Evolutionary conservation across 2,113 vertebrate genomes (phyloP).

Genomic region (Antechinus stuartii): DNA sequence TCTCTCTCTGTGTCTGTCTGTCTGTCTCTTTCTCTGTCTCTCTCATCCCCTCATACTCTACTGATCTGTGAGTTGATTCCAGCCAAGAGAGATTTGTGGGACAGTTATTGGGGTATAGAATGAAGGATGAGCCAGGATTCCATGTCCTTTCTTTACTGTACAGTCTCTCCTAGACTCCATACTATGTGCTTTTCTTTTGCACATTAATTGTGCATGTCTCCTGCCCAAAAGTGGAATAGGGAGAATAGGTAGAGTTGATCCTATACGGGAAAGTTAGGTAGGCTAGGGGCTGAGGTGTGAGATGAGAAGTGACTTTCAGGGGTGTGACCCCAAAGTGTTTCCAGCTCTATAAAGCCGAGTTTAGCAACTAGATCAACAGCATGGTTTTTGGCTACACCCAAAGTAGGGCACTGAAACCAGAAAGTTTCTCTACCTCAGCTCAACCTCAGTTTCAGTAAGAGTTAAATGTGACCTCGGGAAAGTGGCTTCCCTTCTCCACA

Average conservation of each 20-base stretch:
- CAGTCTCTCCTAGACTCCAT: neutral
- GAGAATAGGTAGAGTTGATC: neutral
- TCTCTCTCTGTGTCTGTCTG: neutral
- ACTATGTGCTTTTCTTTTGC: neutral
- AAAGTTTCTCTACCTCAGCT: slow-evolving; percentile 7
- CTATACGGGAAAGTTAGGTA: neutral
- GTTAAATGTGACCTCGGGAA: neutral
- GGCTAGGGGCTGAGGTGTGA: neutral
- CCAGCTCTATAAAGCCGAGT: neutral
- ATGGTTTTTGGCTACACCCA: neutral
- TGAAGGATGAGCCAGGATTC: neutral
- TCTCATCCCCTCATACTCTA: neutral
- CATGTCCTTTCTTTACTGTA: neutral
- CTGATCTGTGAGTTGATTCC: neutral
- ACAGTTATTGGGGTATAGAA: neutral
- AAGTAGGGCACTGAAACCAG: neutral
- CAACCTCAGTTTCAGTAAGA: neutral
- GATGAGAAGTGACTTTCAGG: neutral
- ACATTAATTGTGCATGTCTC: neutral
- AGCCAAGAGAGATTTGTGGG: neutral
- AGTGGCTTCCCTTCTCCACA: neutral
- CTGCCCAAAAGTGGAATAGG: neutral
- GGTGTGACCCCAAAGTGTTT: neutral
- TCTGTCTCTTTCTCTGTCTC: neutral
- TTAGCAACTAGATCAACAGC: neutral